Evolutionary conservation across 2,113 vertebrate genomes (phyloP).

Genomic region (Cromileptes altivelis): DNA sequence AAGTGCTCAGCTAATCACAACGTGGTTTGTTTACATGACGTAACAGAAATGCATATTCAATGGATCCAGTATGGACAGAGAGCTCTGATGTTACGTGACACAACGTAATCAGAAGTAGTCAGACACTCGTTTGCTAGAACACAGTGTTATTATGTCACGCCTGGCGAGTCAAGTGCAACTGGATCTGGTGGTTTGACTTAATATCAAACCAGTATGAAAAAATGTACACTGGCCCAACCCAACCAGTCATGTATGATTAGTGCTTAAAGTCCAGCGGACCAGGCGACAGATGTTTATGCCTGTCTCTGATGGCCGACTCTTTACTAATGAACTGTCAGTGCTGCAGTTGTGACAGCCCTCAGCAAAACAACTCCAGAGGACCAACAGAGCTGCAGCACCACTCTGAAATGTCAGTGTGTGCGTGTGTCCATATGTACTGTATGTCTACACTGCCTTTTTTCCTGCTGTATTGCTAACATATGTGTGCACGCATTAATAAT

Average conservation of each 20-base stretch:
- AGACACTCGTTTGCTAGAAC: no score
- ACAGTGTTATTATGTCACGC: no score
- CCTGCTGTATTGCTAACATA: slow-evolving; percentile 14
- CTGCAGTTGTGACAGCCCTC: slow-evolving; percentile 29
- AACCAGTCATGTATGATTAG: not conserved
- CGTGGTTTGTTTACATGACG: no score
- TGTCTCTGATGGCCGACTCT: not conserved
- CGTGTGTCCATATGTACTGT: not conserved
- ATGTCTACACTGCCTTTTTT: not conserved
- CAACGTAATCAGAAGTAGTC: no score
- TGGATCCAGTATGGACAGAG: no score
- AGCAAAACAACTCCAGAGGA: slow-evolving; percentile 18
- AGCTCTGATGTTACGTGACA: no score
- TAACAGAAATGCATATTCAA: no score
- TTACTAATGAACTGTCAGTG: slow-evolving; percentile 36
- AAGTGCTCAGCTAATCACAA: no score
- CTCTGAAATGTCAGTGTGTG: not conserved
- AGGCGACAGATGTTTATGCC: slow-evolving; percentile 43
- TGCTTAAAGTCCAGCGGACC: slow-evolving; percentile 13
- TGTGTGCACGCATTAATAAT: slow-evolving; percentile 37
- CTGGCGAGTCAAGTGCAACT: no score
- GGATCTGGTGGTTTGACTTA: no score
- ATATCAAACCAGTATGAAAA: no score
- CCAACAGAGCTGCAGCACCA: slow-evolving; percentile 7
- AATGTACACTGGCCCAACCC: not conserved